Percentiles rank a stretch among this genome's conserved stretches.
phyloP scores from a whole-genome alignment of 2,113 vertebrate genomes.

The Oncorhynchus masou region DNA sequence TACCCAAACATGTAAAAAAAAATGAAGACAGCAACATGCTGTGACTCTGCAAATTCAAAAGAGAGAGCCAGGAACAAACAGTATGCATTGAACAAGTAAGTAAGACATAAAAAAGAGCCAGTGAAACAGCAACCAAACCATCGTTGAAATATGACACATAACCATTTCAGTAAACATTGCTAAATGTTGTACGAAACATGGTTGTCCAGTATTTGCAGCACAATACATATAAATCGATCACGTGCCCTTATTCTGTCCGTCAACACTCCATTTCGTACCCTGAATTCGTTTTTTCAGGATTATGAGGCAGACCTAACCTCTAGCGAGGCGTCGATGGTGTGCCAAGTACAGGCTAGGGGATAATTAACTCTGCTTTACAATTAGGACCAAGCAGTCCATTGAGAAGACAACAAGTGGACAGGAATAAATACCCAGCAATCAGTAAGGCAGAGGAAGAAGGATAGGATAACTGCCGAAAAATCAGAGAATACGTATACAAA shows the following conservation, averaged over 20 bases:
- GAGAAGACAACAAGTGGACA: slow-evolving; percentile 51
- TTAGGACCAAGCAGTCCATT: slow-evolving; percentile 63
- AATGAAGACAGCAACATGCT: background rate
- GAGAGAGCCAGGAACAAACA: background rate
- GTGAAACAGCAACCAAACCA: background rate
- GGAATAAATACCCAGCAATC: slow-evolving; percentile 53
- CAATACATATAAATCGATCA: slow-evolving; percentile 43
- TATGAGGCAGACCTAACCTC: slow-evolving; percentile 54
- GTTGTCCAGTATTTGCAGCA: slow-evolving; percentile 47
- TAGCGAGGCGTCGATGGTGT: slow-evolving; percentile 58
- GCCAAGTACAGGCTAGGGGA: slow-evolving; percentile 65
- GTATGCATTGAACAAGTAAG: background rate
- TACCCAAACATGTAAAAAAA: background rate
- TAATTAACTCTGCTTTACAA: slow-evolving; percentile 74
- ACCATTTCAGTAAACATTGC: slow-evolving; percentile 17
- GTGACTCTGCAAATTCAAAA: slow-evolving; percentile 7
- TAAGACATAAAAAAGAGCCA: background rate
- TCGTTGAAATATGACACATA: background rate
- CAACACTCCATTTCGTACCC: slow-evolving; percentile 11
- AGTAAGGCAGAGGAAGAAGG: slow-evolving; percentile 27
- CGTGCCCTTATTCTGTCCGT: slow-evolving; percentile 27
- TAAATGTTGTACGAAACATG: slow-evolving; percentile 41
- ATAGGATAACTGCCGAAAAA: slow-evolving; percentile 41
- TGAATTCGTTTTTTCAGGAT: slow-evolving; percentile 32
- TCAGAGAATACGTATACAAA: slow-evolving; percentile 6